Base-by-base conservation (phyloP, 2,888 invertebrate species). In the Amitus sp. region DNA sequence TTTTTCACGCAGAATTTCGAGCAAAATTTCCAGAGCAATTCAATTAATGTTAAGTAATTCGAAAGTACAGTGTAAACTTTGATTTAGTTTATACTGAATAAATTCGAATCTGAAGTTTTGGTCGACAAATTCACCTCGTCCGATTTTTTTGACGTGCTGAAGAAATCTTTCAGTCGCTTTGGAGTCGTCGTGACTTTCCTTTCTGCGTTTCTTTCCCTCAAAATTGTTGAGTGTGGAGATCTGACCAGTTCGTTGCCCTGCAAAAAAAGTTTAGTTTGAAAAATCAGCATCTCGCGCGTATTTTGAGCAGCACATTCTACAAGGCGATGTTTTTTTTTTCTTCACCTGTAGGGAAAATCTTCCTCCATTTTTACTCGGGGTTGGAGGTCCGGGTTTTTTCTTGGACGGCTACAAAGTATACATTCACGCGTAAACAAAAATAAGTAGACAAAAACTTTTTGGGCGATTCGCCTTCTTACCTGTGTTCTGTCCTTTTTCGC, bases 311-410 rank as follows among this genome's bases (percentile, higher is more conserved):
- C 23, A 43, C 7, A 12, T 9, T 20, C 23, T 15, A 33, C 2
- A 20, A n/a, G 17, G 30, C 42, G 23, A 43, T n/a, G 43, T 18
- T 13, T 17, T 48, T 34, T 4, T 27, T 17, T 59, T 50, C 57
- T 57, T 82, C 75, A 90, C 88, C 79, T 89, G 89, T 43, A 89
- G 86, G 0, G 93, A 93, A 6, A 88, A 82, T 63, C 92, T 85
- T 1, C 90, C 89, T 9, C 91, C 92, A 78, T 92, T 90, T 83
- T 93, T 94, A 82, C 92, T 92, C 0, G 94, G 94, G 1, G 94
- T 94, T 18, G 94, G 94, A 42, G 93, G 94, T 0, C 94, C 94
- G 0, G 94, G 94, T 73, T 89, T 90, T 84, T 92, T 93, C 78
- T 94, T 94, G 0, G 91, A 89, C 0, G 90, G 92, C 78, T 90